A percentile compares a stretch with the other conserved stretches of the same genome.
phyloP scores from a whole-genome alignment of 92 coral and sea anemone genomes.

The Porites divaricata region DNA sequence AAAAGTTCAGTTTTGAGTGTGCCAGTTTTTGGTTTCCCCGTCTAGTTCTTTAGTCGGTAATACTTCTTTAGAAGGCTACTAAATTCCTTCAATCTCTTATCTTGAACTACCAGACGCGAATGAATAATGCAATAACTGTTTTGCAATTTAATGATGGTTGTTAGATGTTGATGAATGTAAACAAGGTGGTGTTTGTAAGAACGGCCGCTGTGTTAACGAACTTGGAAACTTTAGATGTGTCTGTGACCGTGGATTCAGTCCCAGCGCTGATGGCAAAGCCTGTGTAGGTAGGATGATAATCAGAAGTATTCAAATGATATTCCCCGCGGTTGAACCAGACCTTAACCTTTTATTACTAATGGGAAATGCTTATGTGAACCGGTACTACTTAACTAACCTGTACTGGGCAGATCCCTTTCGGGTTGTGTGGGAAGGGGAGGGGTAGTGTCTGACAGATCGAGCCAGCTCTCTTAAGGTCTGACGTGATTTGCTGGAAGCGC shows the following conservation, averaged over 20 bases:
- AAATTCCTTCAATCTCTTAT: too few relatives aligned
- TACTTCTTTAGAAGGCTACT: too few relatives aligned
- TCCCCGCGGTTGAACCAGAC: background rate
- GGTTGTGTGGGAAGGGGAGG: background rate
- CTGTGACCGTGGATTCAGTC: slow-evolving; percentile 82
- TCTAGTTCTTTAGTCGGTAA: too few relatives aligned
- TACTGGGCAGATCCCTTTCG: too few relatives aligned
- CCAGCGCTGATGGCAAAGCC: slow-evolving; percentile 78
- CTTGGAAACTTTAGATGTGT: slow-evolving; percentile 87
- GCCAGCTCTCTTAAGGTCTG: background rate
- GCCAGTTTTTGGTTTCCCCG: too few relatives aligned
- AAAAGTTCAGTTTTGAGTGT: too few relatives aligned
- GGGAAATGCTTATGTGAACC: background rate
- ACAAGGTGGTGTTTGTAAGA: slow-evolving; percentile 59
- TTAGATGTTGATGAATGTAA: slow-evolving; percentile 90
- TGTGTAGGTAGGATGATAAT: slow-evolving; percentile 75
- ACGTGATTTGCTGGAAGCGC: too few relatives aligned
- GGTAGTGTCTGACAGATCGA: background rate
- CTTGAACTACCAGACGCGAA: too few relatives aligned
- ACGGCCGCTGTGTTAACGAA: slow-evolving; percentile 86
- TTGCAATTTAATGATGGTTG: background rate
- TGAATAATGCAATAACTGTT: background rate
- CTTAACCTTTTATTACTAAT: background rate
- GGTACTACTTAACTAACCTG: background rate
- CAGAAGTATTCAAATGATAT: too few relatives aligned